phyloP scores from a whole-genome alignment of 2,888 invertebrate genomes.

The Pandemis corylana region DNA sequence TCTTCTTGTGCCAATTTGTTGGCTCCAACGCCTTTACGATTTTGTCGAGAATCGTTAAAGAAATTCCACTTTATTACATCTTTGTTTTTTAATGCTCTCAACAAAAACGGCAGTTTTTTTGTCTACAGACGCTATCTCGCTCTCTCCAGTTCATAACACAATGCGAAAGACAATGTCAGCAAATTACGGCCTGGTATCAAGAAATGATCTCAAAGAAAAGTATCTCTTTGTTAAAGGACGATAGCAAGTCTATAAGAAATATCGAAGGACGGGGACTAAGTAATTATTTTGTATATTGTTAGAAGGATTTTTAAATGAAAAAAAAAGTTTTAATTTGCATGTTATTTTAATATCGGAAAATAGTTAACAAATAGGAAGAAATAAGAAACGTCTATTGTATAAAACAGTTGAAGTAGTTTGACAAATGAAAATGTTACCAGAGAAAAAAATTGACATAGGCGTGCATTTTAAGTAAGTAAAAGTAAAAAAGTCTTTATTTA shows the following conservation, averaged over 20 bases:
- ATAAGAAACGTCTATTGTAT: too few relatives aligned
- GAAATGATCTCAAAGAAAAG: conserved; percentile 32
- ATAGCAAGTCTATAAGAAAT: conserved; percentile 17
- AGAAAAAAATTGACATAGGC: too few relatives aligned
- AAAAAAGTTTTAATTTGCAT: neutral
- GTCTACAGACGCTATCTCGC: conserved; percentile 32
- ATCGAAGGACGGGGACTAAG: conserved; percentile 9
- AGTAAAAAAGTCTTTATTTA: too few relatives aligned
- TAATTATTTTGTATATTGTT: neutral
- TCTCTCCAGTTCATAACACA: conserved; percentile 24
- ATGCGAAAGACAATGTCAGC: conserved; percentile 22
- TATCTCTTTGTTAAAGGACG: conserved; percentile 24
- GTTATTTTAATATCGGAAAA: neutral
- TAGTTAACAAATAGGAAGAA: too few relatives aligned
- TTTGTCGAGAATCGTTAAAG: neutral
- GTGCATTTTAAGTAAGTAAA: too few relatives aligned
- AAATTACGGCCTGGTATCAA: conserved; percentile 15
- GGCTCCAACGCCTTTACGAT: neutral
- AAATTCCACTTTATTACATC: neutral
- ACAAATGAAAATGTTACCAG: too few relatives aligned
- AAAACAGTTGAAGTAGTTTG: too few relatives aligned
- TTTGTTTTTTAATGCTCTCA: neutral
- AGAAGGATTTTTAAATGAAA: neutral
- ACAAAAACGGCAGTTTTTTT: conserved; percentile 16
- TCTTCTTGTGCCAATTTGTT: neutral